A percentile compares a stretch with the other conserved stretches of the same genome.
phyloP scores from a whole-genome alignment of 2,113 vertebrate genomes.

The Oxygymnocypris stewartii region DNA sequence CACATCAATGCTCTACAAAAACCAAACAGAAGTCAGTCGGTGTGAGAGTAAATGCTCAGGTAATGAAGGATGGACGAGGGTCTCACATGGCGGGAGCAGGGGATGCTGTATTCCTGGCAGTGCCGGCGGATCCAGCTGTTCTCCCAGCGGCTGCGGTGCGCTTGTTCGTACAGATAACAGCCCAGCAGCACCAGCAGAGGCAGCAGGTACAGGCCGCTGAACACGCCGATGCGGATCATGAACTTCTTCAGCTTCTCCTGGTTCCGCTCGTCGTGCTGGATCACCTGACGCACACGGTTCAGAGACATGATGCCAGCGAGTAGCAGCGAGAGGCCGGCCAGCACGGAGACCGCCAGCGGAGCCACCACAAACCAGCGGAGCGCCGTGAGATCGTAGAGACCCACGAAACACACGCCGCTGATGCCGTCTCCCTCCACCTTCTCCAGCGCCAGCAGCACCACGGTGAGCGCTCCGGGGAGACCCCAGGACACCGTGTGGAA shows the following conservation, averaged over 20 bases:
- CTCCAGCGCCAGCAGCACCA: constrained; percentile 92
- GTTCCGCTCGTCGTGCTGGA: constrained; percentile 94
- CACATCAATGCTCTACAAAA: constrained; percentile 76
- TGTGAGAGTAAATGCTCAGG: neutral
- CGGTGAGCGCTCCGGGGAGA: constrained; percentile 85
- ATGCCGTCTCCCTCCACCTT: constrained; percentile 98
- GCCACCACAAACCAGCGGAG: constrained; percentile 91
- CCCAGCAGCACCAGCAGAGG: constrained; percentile 67
- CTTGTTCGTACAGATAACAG: constrained; percentile 91
- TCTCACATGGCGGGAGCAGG: constrained; percentile 88
- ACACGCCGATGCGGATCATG: constrained; percentile 97
- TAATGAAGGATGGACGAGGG: neutral
- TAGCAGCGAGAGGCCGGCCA: constrained; percentile 89
- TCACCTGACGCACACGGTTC: constrained; percentile 94
- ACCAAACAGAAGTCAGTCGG: neutral
- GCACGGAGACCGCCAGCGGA: constrained; percentile 87
- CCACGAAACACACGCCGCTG: constrained; percentile 95
- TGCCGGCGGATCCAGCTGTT: constrained; percentile 90
- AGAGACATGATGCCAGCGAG: constrained; percentile 94
- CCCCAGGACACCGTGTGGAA: constrained; percentile 94
- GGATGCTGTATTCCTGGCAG: constrained; percentile 92
- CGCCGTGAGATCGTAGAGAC: constrained; percentile 90
- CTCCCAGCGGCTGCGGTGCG: constrained; percentile 87
- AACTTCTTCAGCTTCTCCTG: constrained; percentile 98
- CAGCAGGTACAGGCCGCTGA: constrained; percentile 89